phyloP scores from a whole-genome alignment of 2,888 invertebrate species.

The Caenorhabditis sp. region DNA sequence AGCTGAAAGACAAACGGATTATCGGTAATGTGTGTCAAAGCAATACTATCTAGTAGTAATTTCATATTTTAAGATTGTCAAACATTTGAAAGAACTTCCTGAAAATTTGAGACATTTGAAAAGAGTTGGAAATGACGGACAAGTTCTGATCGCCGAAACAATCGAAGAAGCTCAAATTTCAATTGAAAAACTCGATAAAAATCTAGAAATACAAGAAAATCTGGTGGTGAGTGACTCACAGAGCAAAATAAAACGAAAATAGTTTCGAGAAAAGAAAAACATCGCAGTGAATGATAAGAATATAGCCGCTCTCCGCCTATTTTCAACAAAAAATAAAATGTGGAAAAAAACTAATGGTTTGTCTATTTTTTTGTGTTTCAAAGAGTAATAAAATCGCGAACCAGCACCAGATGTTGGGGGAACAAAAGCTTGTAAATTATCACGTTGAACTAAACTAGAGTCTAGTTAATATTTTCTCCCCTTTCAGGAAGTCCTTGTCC shows the following conservation, averaged over 20 bases:
- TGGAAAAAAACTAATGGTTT: too few relatives aligned
- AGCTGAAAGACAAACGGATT: conserved; percentile 11
- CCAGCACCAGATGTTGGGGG: too few relatives aligned
- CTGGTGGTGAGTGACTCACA: background rate
- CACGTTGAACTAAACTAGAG: too few relatives aligned
- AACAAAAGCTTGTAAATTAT: too few relatives aligned
- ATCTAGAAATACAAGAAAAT: too few relatives aligned
- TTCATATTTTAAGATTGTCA: conserved; percentile 23
- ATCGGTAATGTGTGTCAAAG: conserved; percentile 22
- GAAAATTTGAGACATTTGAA: conserved; percentile 30
- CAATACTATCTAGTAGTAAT: too few relatives aligned
- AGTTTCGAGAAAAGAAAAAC: background rate
- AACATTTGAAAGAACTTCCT: conserved; percentile 15
- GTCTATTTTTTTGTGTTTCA: too few relatives aligned
- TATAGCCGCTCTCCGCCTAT: background rate
- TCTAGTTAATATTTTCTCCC: background rate
- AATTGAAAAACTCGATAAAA: background rate
- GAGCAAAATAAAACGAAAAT: background rate
- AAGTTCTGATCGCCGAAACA: conserved; percentile 13
- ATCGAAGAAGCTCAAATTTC: conserved; percentile 7
- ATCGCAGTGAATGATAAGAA: background rate
- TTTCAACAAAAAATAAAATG: background rate
- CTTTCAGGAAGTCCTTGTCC: conserved; percentile 22
- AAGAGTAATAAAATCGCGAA: too few relatives aligned
- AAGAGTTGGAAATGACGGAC: conserved; percentile 34